phyloP scores from a whole-genome alignment of 2,888 invertebrate species.

The Adelphocoris suturalis region DNA sequence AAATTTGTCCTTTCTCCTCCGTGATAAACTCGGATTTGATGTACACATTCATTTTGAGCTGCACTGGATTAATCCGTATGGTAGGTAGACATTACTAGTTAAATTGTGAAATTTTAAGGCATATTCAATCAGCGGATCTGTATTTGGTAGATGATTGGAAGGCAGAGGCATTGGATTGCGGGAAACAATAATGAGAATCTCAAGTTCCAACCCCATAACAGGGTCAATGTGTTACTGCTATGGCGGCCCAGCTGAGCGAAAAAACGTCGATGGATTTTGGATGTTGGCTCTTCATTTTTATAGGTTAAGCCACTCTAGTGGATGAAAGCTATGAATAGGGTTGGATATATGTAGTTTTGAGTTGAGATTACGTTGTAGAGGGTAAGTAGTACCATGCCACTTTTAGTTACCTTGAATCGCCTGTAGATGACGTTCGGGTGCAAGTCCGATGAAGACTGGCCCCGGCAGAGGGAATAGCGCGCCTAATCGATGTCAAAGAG shows the following conservation, averaged over 20 bases:
- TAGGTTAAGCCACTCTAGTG: not conserved
- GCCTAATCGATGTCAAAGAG: slow-evolving; percentile 70
- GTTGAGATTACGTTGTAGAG: not conserved
- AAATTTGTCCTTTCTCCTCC: too few species aligned
- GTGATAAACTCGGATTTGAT: too few species aligned
- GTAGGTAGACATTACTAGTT: too few species aligned
- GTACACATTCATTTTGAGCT: too few species aligned
- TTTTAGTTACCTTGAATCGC: slow-evolving; percentile 44
- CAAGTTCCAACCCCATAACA: slow-evolving; percentile 49
- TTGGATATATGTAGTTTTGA: not conserved
- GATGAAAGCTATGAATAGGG: not conserved
- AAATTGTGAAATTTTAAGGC: too few species aligned
- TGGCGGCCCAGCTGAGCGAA: slow-evolving; percentile 53
- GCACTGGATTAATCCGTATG: too few species aligned
- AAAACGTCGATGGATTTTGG: not conserved
- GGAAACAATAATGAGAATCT: slow-evolving; percentile 4
- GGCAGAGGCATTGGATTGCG: not conserved
- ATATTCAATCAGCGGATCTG: too few species aligned
- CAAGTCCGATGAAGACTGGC: slow-evolving; percentile 63
- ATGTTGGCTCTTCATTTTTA: not conserved
- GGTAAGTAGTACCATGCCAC: not conserved
- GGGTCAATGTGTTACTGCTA: slow-evolving; percentile 65
- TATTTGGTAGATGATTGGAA: too few species aligned
- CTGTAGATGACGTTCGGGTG: slow-evolving; percentile 50
- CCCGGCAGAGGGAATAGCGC: slow-evolving; percentile 62